Base-by-base conservation (phyloP, 2,113 vertebrate genomes). In the Copsychus sechellarum region DNA sequence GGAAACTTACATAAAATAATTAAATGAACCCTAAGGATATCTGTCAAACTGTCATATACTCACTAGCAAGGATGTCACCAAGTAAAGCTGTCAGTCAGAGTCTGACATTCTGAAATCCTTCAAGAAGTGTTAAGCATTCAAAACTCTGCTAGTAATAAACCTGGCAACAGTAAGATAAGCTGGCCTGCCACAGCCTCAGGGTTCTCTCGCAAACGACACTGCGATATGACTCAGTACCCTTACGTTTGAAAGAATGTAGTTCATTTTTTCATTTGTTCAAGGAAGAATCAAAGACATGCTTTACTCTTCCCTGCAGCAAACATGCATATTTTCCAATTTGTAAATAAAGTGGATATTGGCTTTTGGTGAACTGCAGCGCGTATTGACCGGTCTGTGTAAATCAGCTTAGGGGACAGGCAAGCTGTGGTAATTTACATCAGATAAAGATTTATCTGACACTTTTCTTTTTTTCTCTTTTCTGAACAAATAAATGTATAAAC, bases 91-190 rank as follows among this genome's bases (percentile, higher is more conserved):
- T 92, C 92, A 97, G 60, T 90, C 91, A 96, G n/a, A 96, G n/a
- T 86, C 42, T 86, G 88, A 91, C 82, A 97, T 96, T 94, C 65
- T 79, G 76, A 95, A 93, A 90, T 92, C 85, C 95, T 96, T 90
- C 84, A 94, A 47, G 90, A 93, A 94, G 12, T 74, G 85, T 90
- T 94, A 94, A 66, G 17, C 47, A 91, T 95, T 95, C 90, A 86
- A 95, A 97, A 90, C 60, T 95, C 71, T 94, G 74, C 60, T 90
- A 70, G 90, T 66, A 95, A 78, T 78, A 86, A 95, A 76, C 77
- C 92, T 90, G 81, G 66, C 53, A 76, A 87, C 16, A 60, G n/a
- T 33, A 60, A 80, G 81, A 96, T 56, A 97, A 91, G 81, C 56
- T 93, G 62, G 57, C 14, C 71, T 80, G 45, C 78, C 64, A 72